phyloP scores from a whole-genome alignment of 2,888 invertebrate genomes.

The Notocelia uddmanniana region DNA sequence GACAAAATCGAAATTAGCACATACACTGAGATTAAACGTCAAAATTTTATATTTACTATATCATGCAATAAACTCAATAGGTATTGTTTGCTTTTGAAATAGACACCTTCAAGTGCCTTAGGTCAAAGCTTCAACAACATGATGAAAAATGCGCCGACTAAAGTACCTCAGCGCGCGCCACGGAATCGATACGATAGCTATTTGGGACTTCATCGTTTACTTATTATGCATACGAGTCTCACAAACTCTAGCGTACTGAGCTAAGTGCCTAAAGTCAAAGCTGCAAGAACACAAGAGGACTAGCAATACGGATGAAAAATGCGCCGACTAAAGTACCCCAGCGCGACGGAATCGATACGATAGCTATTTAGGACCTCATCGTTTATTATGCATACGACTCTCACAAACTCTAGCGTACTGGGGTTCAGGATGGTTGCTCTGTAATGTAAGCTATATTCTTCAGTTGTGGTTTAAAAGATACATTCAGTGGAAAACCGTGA shows the following conservation, averaged over 20 bases:
- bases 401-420: constrained; percentile 13
- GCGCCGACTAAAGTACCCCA: background rate
- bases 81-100: too few species aligned
- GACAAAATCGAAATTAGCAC: too few species aligned
- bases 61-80: too few species aligned
- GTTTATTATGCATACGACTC: constrained; percentile 35
- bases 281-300: background rate
- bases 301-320: background rate
- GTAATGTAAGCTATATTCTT: background rate
- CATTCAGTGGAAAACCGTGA: background rate
- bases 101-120: too few species aligned
- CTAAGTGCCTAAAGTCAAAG: too few species aligned
- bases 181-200: constrained; percentile 35
- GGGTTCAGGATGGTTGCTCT: constrained; percentile 4
- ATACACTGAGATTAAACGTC: too few species aligned
- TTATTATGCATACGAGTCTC: constrained; percentile 36
- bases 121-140: background rate
- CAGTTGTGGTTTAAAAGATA: background rate
- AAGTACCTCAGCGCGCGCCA: background rate
- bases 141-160: background rate
- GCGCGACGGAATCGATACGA: constrained; percentile 26
- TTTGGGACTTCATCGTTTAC: constrained; percentile 24
- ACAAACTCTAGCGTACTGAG: constrained; percentile 12
- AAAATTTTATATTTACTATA: too few species aligned
- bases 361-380: constrained; percentile 33